Conservation (phyloP, 1,140 invertebrate genomes). For the Trigoniulus corallinus region DNA sequence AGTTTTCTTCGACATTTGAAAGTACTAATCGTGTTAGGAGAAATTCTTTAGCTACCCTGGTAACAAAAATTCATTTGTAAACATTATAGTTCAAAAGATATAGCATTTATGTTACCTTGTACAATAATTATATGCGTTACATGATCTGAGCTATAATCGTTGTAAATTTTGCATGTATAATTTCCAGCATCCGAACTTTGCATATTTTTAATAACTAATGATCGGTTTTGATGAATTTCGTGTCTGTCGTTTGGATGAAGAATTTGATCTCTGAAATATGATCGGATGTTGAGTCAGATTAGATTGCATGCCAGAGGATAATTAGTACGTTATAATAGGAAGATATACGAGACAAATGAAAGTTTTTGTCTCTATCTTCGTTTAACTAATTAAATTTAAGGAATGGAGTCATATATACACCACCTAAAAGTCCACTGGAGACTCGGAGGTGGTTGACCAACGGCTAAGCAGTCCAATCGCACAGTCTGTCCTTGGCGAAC, state of each 20-base stretch:
- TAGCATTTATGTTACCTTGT: constrained; percentile 3
- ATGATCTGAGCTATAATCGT: constrained; percentile 1
- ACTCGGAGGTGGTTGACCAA: constrained; percentile 70
- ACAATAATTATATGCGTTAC: constrained; percentile 3
- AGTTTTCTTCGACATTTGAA: too few relatives aligned
- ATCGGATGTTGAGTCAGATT: too few relatives aligned
- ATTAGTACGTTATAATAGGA: too few relatives aligned
- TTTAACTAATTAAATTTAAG: too few relatives aligned
- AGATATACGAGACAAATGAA: too few relatives aligned
- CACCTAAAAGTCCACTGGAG: constrained; percentile 46
- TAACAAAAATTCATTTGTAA: too few relatives aligned
- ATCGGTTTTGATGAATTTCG: background rate
- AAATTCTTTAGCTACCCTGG: too few relatives aligned
- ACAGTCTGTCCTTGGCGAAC: constrained; percentile 81
- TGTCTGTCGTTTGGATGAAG: background rate
- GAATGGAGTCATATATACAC: background rate
- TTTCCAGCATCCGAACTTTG: constrained; percentile 3
- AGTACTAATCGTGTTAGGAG: too few relatives aligned
- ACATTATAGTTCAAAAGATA: too few relatives aligned
- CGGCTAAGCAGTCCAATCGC: constrained; percentile 73
- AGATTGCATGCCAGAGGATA: too few relatives aligned
- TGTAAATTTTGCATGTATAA: constrained; percentile 5
- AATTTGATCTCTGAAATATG: background rate
- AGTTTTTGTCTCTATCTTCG: too few relatives aligned
- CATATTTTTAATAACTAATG: background rate